Conservation (phyloP, 2,113 vertebrate genomes). For the Centropus bengalensis region DNA sequence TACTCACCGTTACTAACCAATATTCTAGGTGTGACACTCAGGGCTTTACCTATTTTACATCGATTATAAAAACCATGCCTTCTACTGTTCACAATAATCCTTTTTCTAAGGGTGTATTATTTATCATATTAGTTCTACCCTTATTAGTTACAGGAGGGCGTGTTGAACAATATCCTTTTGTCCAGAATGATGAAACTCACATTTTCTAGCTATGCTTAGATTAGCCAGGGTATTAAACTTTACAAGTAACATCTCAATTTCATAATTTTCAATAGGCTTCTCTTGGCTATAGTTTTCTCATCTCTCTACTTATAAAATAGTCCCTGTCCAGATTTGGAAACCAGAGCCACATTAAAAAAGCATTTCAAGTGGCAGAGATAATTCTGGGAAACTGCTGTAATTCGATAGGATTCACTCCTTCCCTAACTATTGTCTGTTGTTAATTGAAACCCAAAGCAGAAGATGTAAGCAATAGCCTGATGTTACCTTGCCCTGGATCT, state of each 20-base stretch:
- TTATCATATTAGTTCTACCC: slow-evolving; percentile 60
- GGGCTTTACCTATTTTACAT: slow-evolving; percentile 55
- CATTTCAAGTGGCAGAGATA: background rate
- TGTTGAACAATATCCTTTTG: slow-evolving; percentile 35
- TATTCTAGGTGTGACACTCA: slow-evolving; percentile 62
- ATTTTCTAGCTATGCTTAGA: slow-evolving; percentile 66
- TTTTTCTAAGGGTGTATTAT: slow-evolving; percentile 44
- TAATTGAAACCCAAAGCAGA: background rate
- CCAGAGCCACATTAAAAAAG: background rate
- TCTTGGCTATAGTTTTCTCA: background rate
- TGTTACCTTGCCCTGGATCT: accelerated
- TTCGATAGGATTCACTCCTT: background rate
- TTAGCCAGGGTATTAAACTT: slow-evolving; percentile 46
- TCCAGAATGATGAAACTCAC: slow-evolving; percentile 7
- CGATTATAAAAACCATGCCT: slow-evolving; percentile 4
- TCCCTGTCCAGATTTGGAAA: background rate
- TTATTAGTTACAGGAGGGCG: slow-evolving; percentile 37
- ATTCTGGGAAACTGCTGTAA: background rate
- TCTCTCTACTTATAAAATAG: background rate
- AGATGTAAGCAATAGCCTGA: background rate
- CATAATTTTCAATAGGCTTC: background rate
- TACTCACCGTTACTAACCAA: slow-evolving; percentile 61
- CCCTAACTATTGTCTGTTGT: background rate
- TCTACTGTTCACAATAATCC: background rate
- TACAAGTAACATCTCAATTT: slow-evolving; percentile 31